Conservation (phyloP, 2,888 invertebrate genomes). For the Cosmia trapezina region DNA sequence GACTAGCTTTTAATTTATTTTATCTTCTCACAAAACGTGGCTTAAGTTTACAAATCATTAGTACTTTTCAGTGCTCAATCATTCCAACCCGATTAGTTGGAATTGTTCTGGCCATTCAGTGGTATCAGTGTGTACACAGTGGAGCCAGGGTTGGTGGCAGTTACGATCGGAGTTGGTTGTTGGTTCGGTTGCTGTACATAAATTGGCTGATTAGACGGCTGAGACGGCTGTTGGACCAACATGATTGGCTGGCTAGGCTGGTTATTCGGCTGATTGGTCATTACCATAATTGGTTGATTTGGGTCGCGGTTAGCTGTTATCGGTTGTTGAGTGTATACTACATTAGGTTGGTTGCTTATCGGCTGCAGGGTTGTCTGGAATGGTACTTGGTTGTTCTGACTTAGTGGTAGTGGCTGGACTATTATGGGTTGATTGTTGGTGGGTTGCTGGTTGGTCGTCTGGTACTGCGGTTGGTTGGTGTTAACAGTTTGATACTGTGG, state of each 20-base stretch:
- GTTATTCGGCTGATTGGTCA: constrained; percentile 46
- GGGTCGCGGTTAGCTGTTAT: constrained; percentile 40
- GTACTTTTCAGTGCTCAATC: constrained; percentile 32
- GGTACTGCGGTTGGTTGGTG: constrained; percentile 40
- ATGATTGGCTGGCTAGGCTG: constrained; percentile 54
- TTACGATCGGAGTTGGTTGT: constrained; percentile 40
- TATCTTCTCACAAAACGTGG: background rate
- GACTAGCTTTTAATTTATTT: constrained; percentile 20
- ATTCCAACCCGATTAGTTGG: constrained; percentile 12
- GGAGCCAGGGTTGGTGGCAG: constrained; percentile 53
- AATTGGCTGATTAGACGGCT: constrained; percentile 48
- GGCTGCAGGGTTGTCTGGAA: constrained; percentile 32
- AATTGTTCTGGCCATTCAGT: constrained; percentile 54
- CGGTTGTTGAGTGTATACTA: constrained; percentile 49
- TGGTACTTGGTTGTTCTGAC: constrained; percentile 16
- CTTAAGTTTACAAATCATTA: background rate
- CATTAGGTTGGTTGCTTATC: constrained; percentile 25
- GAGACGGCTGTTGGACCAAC: constrained; percentile 54
- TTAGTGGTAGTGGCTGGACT: constrained; percentile 15
- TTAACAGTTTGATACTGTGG: constrained; percentile 20
- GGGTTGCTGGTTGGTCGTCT: constrained; percentile 38
- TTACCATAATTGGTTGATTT: constrained; percentile 49
- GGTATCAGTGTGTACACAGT: constrained; percentile 71
- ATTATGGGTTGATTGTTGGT: constrained; percentile 30
- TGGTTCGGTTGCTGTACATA: constrained; percentile 51